Evolutionary conservation across 2,113 vertebrate species (phyloP).

Genomic region (Melanocharis versteri): DNA sequence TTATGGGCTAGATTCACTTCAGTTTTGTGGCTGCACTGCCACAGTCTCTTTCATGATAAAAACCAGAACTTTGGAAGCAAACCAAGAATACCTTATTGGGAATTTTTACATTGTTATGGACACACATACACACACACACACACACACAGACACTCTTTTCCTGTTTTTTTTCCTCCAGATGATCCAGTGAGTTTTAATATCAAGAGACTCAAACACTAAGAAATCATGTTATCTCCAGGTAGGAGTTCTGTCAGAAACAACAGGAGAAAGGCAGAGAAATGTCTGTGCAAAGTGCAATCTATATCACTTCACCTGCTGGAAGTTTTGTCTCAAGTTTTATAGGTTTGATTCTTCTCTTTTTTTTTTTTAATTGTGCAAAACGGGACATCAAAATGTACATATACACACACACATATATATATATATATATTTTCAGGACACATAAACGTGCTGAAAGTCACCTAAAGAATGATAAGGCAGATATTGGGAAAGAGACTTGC

Average conservation of each 20-base stretch:
- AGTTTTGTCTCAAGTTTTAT: neutral
- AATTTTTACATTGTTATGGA: neutral
- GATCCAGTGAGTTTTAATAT: neutral
- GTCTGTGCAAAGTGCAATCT: neutral
- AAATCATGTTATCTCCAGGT: neutral
- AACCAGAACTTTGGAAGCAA: conserved; percentile 32
- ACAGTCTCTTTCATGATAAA: conserved; percentile 40
- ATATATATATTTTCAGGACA: neutral
- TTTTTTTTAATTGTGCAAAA: neutral
- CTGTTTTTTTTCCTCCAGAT: neutral
- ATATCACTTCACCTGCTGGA: neutral
- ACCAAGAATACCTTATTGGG: conserved; percentile 48
- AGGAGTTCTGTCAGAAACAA: neutral
- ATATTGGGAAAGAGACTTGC: neutral
- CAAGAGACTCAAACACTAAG: neutral
- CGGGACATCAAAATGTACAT: neutral
- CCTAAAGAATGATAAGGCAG: neutral
- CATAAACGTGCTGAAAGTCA: neutral
- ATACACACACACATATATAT: neutral
- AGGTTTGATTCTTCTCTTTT: neutral
- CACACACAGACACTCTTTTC: no score
- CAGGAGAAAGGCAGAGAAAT: neutral
- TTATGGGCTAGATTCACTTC: neutral
- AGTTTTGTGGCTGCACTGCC: neutral
- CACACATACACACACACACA: neutral